Percentiles rank a stretch among this genome's conserved stretches.
Conservation (phyloP, 2,888 invertebrate species). For the Saturnia pavonia region DNA sequence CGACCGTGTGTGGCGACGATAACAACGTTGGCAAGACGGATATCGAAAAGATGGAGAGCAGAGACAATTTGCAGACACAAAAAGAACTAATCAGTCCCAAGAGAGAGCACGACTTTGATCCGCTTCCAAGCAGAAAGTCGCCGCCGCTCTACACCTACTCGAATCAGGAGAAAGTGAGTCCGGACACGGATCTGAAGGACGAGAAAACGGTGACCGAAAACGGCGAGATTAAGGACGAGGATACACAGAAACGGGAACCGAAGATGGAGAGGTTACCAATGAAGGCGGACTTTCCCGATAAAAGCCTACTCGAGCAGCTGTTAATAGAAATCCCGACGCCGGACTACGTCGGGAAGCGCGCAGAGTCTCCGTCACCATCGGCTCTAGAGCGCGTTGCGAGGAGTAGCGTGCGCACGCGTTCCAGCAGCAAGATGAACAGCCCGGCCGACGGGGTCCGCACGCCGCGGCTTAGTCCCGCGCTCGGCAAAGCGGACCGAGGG, state of each 20-base stretch:
- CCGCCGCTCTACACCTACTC: constrained; percentile 91
- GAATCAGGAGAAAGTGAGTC: constrained; percentile 83
- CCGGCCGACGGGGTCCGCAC: constrained; percentile 81
- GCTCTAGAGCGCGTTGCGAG: constrained; percentile 71
- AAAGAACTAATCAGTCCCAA: constrained; percentile 31
- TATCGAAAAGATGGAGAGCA: constrained; percentile 26
- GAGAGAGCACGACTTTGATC: constrained; percentile 78
- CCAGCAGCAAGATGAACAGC: constrained; percentile 85
- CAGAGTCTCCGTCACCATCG: constrained; percentile 74
- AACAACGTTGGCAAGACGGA: constrained; percentile 20
- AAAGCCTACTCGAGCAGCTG: constrained; percentile 88
- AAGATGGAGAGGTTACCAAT: constrained; percentile 64
- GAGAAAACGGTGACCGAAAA: constrained; percentile 81
- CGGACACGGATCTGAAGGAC: constrained; percentile 42
- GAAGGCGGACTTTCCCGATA: constrained; percentile 77
- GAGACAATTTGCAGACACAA: constrained; percentile 16
- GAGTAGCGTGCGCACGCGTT: constrained; percentile 84
- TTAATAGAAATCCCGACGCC: constrained; percentile 91
- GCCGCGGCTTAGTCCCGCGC: constrained; percentile 71
- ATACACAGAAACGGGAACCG: constrained; percentile 33
- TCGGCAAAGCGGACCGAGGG: constrained; percentile 54
- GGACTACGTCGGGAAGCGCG: constrained; percentile 76
- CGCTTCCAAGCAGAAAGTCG: constrained; percentile 86
- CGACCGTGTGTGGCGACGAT: constrained; percentile 29
- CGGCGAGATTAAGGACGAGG: constrained; percentile 45